Base-by-base conservation (phyloP, 2,797 vertebrate genomes). In the Trachurus trachurus region DNA sequence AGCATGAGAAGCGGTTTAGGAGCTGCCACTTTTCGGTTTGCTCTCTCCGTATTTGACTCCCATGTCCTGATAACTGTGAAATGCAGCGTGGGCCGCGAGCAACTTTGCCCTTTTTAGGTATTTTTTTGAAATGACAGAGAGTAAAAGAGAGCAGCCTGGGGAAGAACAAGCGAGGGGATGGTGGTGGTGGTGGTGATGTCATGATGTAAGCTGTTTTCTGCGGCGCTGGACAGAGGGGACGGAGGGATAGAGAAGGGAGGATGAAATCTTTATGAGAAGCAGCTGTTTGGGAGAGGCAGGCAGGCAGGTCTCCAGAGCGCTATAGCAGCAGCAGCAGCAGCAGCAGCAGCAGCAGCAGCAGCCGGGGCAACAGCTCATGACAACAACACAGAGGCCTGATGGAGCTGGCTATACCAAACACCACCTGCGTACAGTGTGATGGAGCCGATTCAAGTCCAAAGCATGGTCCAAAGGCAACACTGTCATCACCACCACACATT, bases 251-350 rank as follows among this genome's bases (percentile, higher is more conserved):
- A 82, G 79, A 82, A 83, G 80, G 85, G 88, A 78, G 87, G 89
- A 85, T 82, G 88, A 88, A 86, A 69, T 86, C 87, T 94, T 95
- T 93, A 95, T 95, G 92, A 90, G 93, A 95, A 94, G 85, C 95
- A 95, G 95, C 95, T 96, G 95, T 93, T 86, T 86, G 85, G 82
- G 81, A 85, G 89, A 84, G 80, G 77, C 68, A 44, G 82, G 77
- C 83, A 29, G 71, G 77, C 83, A 29, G 71, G 61, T 71, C 74
- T 86, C 83, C 70, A 58, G 71, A 87, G 77, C 69, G 31, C 61
- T 21, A 39, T 47, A 77, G 77, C 82, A 60, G 52, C 78, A 78
- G 74, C 47, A 26, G 26, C 26, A 26, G 26, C 47, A 77, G 77
- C 82, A 60, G 52, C 78, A 78, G 74, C 47, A 26, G 26, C 26